Base-by-base conservation (phyloP, 2,113 vertebrate genomes). In the Motacilla tschutschensis region DNA sequence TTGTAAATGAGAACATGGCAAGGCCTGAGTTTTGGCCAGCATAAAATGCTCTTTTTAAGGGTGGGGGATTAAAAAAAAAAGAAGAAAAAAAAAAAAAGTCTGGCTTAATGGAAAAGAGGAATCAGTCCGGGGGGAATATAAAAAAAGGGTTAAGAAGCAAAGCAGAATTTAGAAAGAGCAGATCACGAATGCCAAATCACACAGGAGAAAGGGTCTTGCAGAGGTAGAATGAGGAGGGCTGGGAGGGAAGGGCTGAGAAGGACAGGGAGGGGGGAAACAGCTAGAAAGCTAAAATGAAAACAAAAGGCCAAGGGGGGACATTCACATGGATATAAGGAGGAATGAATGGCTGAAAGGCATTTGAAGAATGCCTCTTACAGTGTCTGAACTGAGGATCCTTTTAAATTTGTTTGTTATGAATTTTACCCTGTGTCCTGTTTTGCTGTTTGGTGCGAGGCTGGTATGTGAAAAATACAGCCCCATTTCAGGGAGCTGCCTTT, bases 1-100 rank as follows among this genome's bases (percentile, higher is more conserved):
- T 96, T 93, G 86, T 71, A 93, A 95, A 79, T 67, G 87, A 95
- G 79, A 94, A 62, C 65, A 85, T 63, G 69, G 58, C 74, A 71
- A 63, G 41, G 65, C 55, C 71, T 64, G 35, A 19, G 44, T 69
- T 67, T 67, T 88, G 91, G 78, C 83, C 53, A 43, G 83, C 59
- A 66, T 46, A 75, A 95, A 95, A 93, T 70, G 62, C 16, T 89
- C 78, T 92, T 79, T 93, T 92, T 88, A 55, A 84, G 83, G 79
- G 41, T 19, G 35, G 17, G 31, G 40, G 9, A 19, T 28, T 9
- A 24, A 46, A 9, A 58, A 54, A 54, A n/a, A 20, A 54, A 33
- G 6, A 8, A n/a, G 22, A 14, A 4, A 15, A 84, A 40, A 35
- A 28, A 29, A 64, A 41, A 59, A 35, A 43, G 14, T 47, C 85